Conservation (phyloP, 2,888 invertebrate genomes). For the Tenthredo notha region DNA sequence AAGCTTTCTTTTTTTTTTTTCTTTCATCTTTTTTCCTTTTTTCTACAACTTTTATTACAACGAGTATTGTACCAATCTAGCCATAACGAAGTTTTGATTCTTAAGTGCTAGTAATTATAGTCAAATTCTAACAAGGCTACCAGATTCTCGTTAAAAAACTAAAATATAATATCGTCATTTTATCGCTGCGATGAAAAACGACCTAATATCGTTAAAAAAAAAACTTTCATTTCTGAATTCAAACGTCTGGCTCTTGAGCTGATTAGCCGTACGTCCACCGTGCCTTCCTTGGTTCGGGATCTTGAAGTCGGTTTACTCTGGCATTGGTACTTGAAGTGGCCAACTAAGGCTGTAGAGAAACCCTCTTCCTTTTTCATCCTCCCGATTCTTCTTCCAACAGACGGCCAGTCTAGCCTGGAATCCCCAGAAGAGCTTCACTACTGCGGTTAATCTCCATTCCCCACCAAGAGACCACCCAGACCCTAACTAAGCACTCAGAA, state of each 20-base stretch:
- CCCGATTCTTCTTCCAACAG: constrained; percentile 18
- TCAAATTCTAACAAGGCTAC: neutral
- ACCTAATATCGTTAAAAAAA: neutral
- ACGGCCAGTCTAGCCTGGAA: constrained; percentile 33
- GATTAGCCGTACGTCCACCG: neutral
- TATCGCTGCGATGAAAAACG: neutral
- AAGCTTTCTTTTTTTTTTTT: neutral
- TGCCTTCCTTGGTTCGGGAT: neutral
- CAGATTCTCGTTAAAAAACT: neutral
- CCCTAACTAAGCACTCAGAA: neutral
- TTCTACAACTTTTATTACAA: neutral
- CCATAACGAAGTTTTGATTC: neutral
- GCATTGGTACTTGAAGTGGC: constrained; percentile 4
- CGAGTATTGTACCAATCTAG: neutral
- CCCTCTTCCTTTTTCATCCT: constrained; percentile 26
- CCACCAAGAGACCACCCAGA: neutral
- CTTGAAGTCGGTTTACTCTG: neutral
- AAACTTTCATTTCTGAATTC: neutral
- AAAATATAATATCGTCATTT: neutral
- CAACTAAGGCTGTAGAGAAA: constrained; percentile 22
- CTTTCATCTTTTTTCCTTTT: neutral
- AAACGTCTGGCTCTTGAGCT: constrained; percentile 7
- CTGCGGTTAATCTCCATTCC: constrained; percentile 34
- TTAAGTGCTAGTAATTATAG: neutral
- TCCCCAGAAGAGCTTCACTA: neutral